Conservation (phyloP, 2,888 invertebrate genomes). For the Argynnis bischoffii region DNA sequence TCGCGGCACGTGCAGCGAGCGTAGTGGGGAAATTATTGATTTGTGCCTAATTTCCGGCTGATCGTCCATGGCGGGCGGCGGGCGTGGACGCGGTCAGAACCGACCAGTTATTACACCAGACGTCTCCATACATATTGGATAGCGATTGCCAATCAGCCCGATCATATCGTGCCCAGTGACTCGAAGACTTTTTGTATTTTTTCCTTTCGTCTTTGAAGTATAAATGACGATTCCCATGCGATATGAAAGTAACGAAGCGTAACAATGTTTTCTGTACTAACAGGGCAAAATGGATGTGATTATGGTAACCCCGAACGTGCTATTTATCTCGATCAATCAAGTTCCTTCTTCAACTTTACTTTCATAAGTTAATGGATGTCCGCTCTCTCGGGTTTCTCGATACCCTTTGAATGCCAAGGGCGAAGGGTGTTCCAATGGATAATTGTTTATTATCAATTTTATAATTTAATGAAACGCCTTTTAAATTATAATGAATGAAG, state of each 20-base stretch:
- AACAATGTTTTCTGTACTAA: constrained; percentile 7
- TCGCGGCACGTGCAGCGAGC: constrained; percentile 52
- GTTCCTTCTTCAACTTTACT: constrained; percentile 34
- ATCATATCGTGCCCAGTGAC: constrained; percentile 42
- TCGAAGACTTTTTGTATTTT: constrained; percentile 36
- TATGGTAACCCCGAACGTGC: constrained; percentile 2
- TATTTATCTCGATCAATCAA: constrained; percentile 34
- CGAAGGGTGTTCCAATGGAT: constrained; percentile 23
- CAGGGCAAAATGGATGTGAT: constrained; percentile 1
- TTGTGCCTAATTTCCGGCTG: constrained; percentile 75
- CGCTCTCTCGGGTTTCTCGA: constrained; percentile 30
- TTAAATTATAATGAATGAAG: constrained; percentile 16
- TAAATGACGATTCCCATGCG: constrained; percentile 13
- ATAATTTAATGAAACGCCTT: constrained; percentile 23
- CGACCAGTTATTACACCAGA: constrained; percentile 48
- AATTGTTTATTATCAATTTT: constrained; percentile 32
- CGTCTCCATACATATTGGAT: constrained; percentile 46
- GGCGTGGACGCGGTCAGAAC: constrained; percentile 66
- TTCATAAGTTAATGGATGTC: constrained; percentile 38
- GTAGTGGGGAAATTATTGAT: constrained; percentile 73
- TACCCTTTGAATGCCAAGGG: constrained; percentile 41
- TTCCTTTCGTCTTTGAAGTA: constrained; percentile 33
- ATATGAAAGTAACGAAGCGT: constrained; percentile 19
- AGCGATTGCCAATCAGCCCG: constrained; percentile 47
- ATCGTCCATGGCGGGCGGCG: constrained; percentile 52